Evolutionary conservation across 2,888 invertebrate genomes (phyloP).

Genomic region (Pseudoips prasinana): DNA sequence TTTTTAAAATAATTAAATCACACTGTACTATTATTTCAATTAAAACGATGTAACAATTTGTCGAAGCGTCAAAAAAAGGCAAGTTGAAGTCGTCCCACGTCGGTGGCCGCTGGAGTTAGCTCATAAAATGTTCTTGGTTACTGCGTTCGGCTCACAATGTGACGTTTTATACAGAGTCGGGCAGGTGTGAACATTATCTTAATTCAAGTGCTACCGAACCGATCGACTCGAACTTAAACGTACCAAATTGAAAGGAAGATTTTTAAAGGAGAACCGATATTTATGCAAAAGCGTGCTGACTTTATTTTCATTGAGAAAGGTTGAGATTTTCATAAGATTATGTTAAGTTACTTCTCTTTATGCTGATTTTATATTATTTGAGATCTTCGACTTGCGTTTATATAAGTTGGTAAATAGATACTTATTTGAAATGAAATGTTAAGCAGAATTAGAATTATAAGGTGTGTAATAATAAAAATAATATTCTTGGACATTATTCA

Average conservation of each 20-base stretch:
- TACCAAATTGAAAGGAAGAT: slow-evolving; percentile 43
- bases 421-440: too few species aligned
- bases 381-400: too few species aligned
- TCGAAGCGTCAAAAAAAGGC: slow-evolving; percentile 33
- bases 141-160: slow-evolving; percentile 60
- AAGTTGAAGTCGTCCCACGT: slow-evolving; percentile 24
- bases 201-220: slow-evolving; percentile 72
- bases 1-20: too few species aligned
- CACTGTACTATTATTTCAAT: slow-evolving; percentile 23
- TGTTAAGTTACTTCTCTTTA: too few species aligned
- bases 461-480: too few species aligned
- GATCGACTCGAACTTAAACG: slow-evolving; percentile 56
- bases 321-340: too few species aligned
- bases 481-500: too few species aligned
- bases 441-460: too few species aligned
- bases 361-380: too few species aligned
- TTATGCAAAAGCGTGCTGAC: slow-evolving; percentile 17
- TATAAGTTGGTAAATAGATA: too few species aligned
- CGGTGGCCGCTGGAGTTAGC: slow-evolving; percentile 37
- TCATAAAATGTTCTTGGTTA: slow-evolving; percentile 65
- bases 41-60: slow-evolving; percentile 37
- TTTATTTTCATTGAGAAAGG: too few species aligned
- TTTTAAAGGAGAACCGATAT: slow-evolving; percentile 22
- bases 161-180: slow-evolving; percentile 65
- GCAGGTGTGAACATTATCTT: slow-evolving; percentile 81